Percentiles rank a stretch among this genome's conserved stretches.
phyloP scores from a whole-genome alignment of 2,113 vertebrate genomes.

The Athene noctua region DNA sequence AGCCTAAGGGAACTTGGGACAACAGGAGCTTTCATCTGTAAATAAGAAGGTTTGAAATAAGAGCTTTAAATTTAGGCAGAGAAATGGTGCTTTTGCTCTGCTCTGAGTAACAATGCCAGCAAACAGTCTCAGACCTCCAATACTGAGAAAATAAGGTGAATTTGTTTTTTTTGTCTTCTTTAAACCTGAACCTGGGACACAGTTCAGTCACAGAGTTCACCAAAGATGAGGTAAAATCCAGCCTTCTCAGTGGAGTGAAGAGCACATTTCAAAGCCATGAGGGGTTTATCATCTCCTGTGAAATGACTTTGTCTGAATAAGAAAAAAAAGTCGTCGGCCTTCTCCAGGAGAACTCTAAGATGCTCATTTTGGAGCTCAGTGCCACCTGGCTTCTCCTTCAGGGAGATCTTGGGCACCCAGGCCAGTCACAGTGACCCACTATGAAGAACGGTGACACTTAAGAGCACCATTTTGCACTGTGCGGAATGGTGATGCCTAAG shows the following conservation, averaged over 20 bases:
- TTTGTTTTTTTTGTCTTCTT: background rate
- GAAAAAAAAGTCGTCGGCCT: background rate
- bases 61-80: background rate
- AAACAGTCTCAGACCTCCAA: background rate
- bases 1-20: background rate
- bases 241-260: background rate
- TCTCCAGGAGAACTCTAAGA: background rate
- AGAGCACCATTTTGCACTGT: too few species aligned
- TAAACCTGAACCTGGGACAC: too few species aligned
- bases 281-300: background rate
- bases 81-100: accelerated
- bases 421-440: background rate
- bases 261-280: background rate
- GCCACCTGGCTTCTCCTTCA: accelerated
- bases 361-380: too few species aligned
- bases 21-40: background rate
- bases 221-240: background rate
- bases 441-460: accelerated
- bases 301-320: background rate
- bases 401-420: accelerated
- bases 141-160: background rate
- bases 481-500: accelerated
- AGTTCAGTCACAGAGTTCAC: background rate
- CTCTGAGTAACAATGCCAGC: background rate
- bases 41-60: background rate